A percentile compares a stretch with the other conserved stretches of the same genome.
Conservation (phyloP, 2,888 invertebrate genomes). For the Sesia bembeciformis region DNA sequence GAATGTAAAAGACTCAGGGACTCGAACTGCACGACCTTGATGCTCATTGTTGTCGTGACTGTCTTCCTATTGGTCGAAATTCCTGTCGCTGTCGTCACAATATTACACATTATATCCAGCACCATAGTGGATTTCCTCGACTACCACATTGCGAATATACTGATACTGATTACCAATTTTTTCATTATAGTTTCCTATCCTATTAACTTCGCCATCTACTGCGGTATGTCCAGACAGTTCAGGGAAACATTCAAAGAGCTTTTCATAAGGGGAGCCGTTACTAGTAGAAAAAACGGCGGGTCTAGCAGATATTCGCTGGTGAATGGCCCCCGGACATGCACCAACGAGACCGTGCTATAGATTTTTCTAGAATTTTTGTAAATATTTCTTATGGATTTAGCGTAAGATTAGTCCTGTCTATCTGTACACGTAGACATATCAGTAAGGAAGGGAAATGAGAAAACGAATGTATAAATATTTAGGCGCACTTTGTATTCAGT, state of each 20-base stretch:
- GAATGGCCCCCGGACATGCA: conserved; percentile 87
- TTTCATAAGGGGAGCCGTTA: conserved; percentile 79
- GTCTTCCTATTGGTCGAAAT: conserved; percentile 89
- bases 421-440: background rate
- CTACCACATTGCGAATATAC: conserved; percentile 84
- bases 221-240: conserved; percentile 96
- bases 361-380: conserved; percentile 10
- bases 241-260: conserved; percentile 92
- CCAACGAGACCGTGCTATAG: conserved; percentile 87
- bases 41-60: conserved; percentile 90
- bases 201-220: conserved; percentile 95
- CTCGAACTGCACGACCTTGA: conserved; percentile 89
- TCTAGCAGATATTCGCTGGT: conserved; percentile 87
- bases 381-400: background rate
- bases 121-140: conserved; percentile 82
- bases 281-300: conserved; percentile 78
- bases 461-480: background rate
- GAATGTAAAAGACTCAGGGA: conserved; percentile 86
- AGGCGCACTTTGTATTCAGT: too few relatives aligned
- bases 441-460: background rate
- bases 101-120: conserved; percentile 87
- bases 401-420: background rate
- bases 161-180: conserved; percentile 90
- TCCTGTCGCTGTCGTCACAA: conserved; percentile 87
- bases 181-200: conserved; percentile 93